Evolutionary conservation across 2,113 vertebrate species (phyloP), one percentile per base, ranked within the genome.

Genomic region (Labeo rohita): DNA sequence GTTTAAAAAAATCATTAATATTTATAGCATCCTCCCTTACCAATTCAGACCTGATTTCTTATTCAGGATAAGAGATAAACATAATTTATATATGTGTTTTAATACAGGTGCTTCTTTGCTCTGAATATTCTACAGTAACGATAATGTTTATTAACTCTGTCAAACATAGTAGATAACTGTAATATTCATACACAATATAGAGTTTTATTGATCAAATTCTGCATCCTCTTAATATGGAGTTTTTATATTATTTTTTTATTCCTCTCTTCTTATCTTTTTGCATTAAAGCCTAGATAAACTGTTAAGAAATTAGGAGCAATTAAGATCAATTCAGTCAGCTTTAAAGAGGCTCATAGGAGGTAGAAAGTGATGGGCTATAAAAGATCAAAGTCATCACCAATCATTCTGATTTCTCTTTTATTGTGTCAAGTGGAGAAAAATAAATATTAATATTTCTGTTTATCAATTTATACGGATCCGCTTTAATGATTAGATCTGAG

Each of bases 1-100:
- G 95, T 96, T 95, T 91, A 88, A 94, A 93, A 95, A 89, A 92
- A 75, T 73, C 95, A 97, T 98, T 95, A 97, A 99, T 98, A 97
- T 97, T 98, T 98, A 96, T 98, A 96, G 94, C 94, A 93, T 92
- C 94, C 94, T 93, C 94, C 23, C 54, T 65, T 85, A 91, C 36
- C 82, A 92, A 95, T 94, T 78, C 88, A 65, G 79, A 65, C 73
- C 89, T 83, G 87, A 92, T 93, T 90, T 91, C 65, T 78, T 88
- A 87, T 91, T 92, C 81, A 85, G 52, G 52, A 87, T 86, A 84
- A 88, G 84, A 87, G 81, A 87, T 23, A 87, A 72, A 85, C 65
- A 50, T 82, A 76, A 85, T 89, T 89, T 83, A 85, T 84, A 84
- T 85, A 70, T 89, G 81, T 49, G 68, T 88, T 74, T 87, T 84